Conservation (phyloP, 2,888 invertebrate genomes). For the Coremacera marginata region DNA sequence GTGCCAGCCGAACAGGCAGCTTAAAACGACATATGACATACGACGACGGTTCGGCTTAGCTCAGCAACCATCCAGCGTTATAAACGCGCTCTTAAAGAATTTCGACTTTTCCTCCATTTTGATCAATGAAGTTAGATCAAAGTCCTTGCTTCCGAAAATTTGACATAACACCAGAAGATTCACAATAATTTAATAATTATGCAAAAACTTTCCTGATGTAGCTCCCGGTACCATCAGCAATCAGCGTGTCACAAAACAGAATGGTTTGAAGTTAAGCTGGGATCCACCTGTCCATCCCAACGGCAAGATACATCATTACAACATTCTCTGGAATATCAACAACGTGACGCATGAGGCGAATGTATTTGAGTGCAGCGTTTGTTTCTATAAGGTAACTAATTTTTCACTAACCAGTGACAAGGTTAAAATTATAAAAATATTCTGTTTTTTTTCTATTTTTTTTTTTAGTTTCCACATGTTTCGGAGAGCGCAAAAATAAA, state of each 20-base stretch:
- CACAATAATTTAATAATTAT: too few species aligned
- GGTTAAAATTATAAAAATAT: background rate
- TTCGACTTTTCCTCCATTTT: too few species aligned
- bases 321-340: slow-evolving; percentile 64
- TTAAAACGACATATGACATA: too few species aligned
- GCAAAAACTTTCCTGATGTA: too few species aligned
- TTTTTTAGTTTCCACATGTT: slow-evolving; percentile 64
- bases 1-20: too few species aligned
- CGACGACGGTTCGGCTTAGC: too few species aligned
- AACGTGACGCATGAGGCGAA: slow-evolving; percentile 65
- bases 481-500: slow-evolving; percentile 66
- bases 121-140: too few species aligned
- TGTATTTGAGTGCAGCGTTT: slow-evolving; percentile 58
- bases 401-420: background rate
- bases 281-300: slow-evolving; percentile 66
- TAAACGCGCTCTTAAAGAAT: too few species aligned
- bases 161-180: background rate
- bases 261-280: slow-evolving; percentile 66
- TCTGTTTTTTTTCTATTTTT: slow-evolving; percentile 16
- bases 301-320: slow-evolving; percentile 66
- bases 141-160: too few species aligned
- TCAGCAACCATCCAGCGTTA: too few species aligned
- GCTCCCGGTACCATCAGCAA: slow-evolving; percentile 68
- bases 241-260: slow-evolving; percentile 60
- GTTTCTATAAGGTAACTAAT: slow-evolving; percentile 58